Percentiles rank a stretch among this genome's conserved stretches.
Evolutionary conservation across 2,888 invertebrate genomes (phyloP).

Genomic region (Creontiades dilutus): DNA sequence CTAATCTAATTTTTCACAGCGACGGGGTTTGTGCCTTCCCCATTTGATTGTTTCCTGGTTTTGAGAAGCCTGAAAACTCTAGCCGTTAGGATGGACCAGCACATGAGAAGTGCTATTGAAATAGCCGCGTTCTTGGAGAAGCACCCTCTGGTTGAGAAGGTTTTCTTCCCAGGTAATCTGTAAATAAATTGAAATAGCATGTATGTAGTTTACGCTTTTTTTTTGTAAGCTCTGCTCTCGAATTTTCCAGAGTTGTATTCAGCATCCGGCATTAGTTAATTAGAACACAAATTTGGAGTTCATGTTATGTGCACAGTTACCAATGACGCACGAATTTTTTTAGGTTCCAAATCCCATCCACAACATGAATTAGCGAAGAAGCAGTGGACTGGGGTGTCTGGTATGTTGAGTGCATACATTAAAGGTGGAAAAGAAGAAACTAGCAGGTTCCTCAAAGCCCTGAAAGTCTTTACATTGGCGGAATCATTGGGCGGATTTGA

Average conservation of each 20-base stretch:
- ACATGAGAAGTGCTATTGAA: constrained; percentile 87
- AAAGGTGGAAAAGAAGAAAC: constrained; percentile 88
- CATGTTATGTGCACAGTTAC: background rate
- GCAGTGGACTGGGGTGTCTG: constrained; percentile 93
- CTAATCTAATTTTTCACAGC: constrained; percentile 80
- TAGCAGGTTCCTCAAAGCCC: constrained; percentile 84
- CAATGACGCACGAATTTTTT: background rate
- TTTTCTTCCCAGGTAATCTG: constrained; percentile 87
- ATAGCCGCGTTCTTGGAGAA: constrained; percentile 90
- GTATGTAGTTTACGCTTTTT: no score
- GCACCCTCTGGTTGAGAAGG: constrained; percentile 89
- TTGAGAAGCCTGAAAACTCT: constrained; percentile 96
- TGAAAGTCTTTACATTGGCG: constrained; percentile 91
- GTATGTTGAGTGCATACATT: constrained; percentile 93
- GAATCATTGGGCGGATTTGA: constrained; percentile 98
- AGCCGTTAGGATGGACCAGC: constrained; percentile 93
- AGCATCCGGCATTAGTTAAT: background rate
- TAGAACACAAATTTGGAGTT: background rate
- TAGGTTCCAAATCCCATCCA: constrained; percentile 90
- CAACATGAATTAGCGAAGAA: constrained; percentile 88
- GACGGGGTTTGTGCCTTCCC: constrained; percentile 95
- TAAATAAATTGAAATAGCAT: no score
- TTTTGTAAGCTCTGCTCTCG: no score
- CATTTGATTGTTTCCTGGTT: constrained; percentile 96
- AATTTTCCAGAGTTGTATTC: no score